These are phyloP conservation scores for Cataglyphis albicans DNA, from an alignment of 2,888 invertebrate genomes.

Conservation along the genomic window DNA sequence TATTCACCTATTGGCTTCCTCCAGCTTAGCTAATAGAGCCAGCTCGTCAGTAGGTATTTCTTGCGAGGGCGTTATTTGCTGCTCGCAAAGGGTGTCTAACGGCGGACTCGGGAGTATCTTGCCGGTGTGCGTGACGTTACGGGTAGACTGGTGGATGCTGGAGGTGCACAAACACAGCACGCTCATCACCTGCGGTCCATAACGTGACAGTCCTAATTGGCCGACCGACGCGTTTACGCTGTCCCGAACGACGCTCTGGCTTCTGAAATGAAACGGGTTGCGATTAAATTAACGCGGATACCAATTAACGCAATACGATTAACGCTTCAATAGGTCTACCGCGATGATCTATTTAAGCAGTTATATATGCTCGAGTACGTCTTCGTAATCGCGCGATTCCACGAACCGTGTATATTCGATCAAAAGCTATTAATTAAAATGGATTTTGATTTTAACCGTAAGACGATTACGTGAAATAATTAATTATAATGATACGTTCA, in stretches of 20 bases:
- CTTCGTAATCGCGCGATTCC: background rate
- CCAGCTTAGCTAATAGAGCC: conserved; percentile 97
- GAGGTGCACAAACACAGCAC: conserved; percentile 78
- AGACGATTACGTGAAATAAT: background rate
- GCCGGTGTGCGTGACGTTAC: conserved; percentile 62
- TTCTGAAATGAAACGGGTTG: conserved; percentile 28
- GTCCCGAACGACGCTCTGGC: conserved; percentile 53
- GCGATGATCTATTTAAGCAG: conserved; percentile 9
- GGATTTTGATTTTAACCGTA: background rate
- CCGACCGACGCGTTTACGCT: conserved; percentile 60
- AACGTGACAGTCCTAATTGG: conserved; percentile 72
- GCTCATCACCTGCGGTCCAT: conserved; percentile 84
- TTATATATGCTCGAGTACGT: background rate
- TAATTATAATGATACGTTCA: background rate
- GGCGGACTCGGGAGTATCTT: conserved; percentile 70
- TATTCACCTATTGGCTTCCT: conserved; percentile 94
- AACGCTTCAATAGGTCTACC: background rate
- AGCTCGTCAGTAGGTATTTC: conserved; percentile 90
- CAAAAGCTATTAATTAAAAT: conserved; percentile 4
- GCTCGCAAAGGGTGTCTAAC: conserved; percentile 65
- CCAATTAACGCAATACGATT: conserved; percentile 42
- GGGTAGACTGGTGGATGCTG: conserved; percentile 64
- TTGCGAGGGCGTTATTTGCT: conserved; percentile 71
- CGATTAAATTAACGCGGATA: conserved; percentile 24
- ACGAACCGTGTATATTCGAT: background rate